Conservation (phyloP, 1,140 invertebrate species). For the Dreissena polymorpha region DNA sequence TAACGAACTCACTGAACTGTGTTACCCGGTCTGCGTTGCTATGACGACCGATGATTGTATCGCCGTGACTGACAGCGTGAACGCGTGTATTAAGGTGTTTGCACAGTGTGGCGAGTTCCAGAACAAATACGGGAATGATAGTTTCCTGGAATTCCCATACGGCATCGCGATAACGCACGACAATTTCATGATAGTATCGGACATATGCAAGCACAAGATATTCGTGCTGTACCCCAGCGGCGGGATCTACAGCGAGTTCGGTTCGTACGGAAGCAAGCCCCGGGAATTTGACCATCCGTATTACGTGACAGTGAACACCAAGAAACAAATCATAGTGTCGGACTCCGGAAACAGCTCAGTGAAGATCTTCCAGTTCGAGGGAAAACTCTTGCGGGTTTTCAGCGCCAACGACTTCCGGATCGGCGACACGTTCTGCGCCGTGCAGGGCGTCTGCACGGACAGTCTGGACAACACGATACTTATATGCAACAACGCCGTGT, state of each 20-base stretch:
- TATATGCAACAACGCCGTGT: conserved; percentile 72
- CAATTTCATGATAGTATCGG: conserved; percentile 68
- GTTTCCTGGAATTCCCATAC: conserved; percentile 71
- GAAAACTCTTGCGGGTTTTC: conserved; percentile 69
- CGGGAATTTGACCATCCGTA: conserved; percentile 76
- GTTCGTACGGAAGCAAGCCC: conserved; percentile 69
- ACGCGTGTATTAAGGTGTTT: conserved; percentile 75
- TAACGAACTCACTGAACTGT: conserved; percentile 66
- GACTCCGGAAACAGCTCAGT: conserved; percentile 76
- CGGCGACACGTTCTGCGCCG: conserved; percentile 66
- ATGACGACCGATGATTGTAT: conserved; percentile 73
- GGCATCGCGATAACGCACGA: conserved; percentile 69
- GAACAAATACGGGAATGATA: conserved; percentile 47
- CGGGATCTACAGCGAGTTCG: conserved; percentile 66
- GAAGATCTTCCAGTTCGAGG: conserved; percentile 76
- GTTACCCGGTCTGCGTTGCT: conserved; percentile 74
- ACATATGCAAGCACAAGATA: conserved; percentile 74
- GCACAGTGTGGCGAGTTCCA: conserved; percentile 54
- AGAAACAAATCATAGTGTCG: conserved; percentile 75
- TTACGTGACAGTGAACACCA: conserved; percentile 72
- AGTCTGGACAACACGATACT: conserved; percentile 73
- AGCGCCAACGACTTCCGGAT: conserved; percentile 67
- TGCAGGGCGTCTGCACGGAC: conserved; percentile 74
- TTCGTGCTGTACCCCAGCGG: conserved; percentile 67
- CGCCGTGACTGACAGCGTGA: conserved; percentile 76